phyloP scores from a whole-genome alignment of 2,888 invertebrate genomes.

The Polyommatus icarus region DNA sequence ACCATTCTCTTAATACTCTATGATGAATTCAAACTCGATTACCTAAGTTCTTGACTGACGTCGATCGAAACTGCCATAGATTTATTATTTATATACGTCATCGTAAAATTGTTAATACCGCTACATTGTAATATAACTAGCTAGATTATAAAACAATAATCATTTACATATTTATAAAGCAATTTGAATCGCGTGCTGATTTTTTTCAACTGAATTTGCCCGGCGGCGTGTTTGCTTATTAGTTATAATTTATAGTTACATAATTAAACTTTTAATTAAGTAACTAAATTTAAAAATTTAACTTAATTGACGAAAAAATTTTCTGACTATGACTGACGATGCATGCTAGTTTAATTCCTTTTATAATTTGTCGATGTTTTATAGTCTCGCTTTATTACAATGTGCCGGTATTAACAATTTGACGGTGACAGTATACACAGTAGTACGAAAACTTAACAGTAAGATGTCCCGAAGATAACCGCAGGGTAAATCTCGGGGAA shows the following conservation, averaged over 20 bases:
- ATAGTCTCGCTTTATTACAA: not conserved
- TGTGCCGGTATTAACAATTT: not conserved
- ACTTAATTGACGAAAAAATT: no score
- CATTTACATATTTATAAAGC: no score
- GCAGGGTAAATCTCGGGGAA: constrained; percentile 11
- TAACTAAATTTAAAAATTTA: no score
- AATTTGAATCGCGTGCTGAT: no score
- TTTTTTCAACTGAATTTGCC: no score
- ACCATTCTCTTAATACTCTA: not conserved
- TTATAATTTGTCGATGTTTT: not conserved
- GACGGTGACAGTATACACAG: not conserved
- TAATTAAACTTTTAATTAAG: no score
- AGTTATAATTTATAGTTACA: no score
- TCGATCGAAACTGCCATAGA: not conserved
- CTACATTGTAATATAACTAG: not conserved
- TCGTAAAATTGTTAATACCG: not conserved
- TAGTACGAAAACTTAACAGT: not conserved
- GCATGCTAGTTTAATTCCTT: not conserved
- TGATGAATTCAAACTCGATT: constrained; percentile 1
- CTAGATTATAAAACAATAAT: no score
- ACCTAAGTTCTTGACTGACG: not conserved
- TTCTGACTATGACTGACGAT: no score
- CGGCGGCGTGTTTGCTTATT: no score
- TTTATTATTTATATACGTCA: constrained; percentile 1
- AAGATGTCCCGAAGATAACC: constrained; percentile 15